A percentile compares a stretch with the other conserved stretches of the same genome.
phyloP scores from a whole-genome alignment of 2,797 vertebrate genomes.

The Florisuga fusca region DNA sequence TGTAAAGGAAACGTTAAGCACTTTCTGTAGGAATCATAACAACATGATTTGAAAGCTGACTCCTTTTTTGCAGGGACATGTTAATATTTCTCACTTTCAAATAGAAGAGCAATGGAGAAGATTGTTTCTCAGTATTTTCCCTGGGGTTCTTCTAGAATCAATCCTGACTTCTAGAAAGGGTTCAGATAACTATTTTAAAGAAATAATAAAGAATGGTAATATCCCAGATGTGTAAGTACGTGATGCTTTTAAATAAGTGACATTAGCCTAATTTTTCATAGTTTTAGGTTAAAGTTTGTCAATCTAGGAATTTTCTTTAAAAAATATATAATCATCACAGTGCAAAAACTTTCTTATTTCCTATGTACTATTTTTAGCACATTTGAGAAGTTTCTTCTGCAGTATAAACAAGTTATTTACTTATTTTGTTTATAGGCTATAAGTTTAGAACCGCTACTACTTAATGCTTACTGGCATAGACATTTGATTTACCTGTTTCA shows the following conservation, averaged over 20 bases:
- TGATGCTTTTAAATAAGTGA: neutral
- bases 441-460: constrained; percentile 76
- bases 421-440: constrained; percentile 75
- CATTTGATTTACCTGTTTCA: constrained; percentile 83
- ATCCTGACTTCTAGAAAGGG: neutral
- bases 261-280: neutral
- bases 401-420: neutral
- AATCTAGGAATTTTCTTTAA: neutral
- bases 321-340: neutral
- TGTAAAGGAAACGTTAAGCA: neutral
- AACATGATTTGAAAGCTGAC: neutral
- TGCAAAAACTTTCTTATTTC: neutral
- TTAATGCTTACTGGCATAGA: constrained; percentile 83
- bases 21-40: neutral
- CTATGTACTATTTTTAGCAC: neutral
- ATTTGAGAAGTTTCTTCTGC: neutral
- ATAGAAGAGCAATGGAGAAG: neutral
- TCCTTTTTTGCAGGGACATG: neutral
- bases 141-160: neutral
- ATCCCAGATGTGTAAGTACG: neutral
- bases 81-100: neutral
- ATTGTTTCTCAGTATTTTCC: neutral
- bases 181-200: neutral
- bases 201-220: neutral
- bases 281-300: neutral